Conservation (phyloP, 2,113 vertebrate genomes). For the Raja brachyura region DNA sequence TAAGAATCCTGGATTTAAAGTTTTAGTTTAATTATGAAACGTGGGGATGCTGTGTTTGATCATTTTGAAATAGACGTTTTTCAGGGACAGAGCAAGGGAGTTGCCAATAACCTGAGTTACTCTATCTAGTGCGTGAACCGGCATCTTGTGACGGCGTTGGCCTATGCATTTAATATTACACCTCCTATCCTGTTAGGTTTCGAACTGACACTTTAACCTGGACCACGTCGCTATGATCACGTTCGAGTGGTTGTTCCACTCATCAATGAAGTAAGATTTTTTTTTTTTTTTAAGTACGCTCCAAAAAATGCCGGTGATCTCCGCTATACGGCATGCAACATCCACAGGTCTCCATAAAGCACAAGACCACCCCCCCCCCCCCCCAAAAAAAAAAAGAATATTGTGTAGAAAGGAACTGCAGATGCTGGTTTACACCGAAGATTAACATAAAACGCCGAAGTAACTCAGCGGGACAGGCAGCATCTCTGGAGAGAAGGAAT, state of each 20-base stretch:
- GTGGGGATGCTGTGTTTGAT: neutral
- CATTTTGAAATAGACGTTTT: slow-evolving; percentile 19
- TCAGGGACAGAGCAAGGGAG: neutral
- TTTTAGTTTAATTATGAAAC: neutral
- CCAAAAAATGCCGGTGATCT: neutral
- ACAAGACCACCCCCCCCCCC: neutral
- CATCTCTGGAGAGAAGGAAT: too few species aligned
- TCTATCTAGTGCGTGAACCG: neutral
- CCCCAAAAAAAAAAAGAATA: too few species aligned
- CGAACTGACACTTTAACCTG: neutral
- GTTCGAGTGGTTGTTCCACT: neutral
- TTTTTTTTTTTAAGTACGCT: neutral
- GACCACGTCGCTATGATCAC: neutral
- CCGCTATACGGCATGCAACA: neutral
- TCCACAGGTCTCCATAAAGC: neutral
- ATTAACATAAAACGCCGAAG: too few species aligned
- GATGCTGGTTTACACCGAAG: too few species aligned
- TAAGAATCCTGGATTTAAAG: neutral
- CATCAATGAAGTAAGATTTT: neutral
- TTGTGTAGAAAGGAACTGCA: too few species aligned
- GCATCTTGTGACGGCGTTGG: neutral
- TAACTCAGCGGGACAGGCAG: too few species aligned
- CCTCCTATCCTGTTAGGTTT: neutral
- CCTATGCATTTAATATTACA: too few species aligned
- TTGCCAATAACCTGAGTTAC: neutral